These are phyloP conservation scores for Drosophila cognata DNA, from an alignment of 2,888 invertebrate species.

Conservation along the genomic window DNA sequence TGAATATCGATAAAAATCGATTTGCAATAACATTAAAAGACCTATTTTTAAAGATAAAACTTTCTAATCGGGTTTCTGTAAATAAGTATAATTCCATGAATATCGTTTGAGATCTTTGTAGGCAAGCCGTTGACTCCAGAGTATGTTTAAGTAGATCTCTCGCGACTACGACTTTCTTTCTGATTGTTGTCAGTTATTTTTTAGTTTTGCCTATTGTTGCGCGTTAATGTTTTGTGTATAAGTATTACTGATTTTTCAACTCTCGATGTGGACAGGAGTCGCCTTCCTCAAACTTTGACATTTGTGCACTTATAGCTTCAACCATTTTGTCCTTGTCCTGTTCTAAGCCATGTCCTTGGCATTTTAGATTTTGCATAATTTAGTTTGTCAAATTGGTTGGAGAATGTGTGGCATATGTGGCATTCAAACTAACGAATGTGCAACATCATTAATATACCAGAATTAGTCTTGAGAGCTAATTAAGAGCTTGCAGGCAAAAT, in stretches of 20 bases:
- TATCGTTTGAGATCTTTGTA: background rate
- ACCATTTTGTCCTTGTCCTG: constrained; percentile 16
- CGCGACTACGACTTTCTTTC: background rate
- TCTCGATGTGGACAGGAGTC: background rate
- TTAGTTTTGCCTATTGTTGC: background rate
- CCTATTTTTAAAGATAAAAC: accelerated
- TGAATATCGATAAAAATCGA: background rate
- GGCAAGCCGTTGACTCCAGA: background rate
- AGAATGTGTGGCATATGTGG: background rate
- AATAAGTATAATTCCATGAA: background rate
- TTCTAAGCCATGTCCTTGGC: constrained; percentile 53
- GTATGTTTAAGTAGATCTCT: background rate
- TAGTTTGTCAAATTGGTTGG: background rate
- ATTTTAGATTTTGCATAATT: constrained; percentile 38
- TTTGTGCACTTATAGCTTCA: constrained; percentile 54
- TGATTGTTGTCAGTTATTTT: constrained; percentile 1
- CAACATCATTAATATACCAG: background rate
- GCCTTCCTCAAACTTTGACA: constrained; percentile 54
- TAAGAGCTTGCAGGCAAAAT: background rate
- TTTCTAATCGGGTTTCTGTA: background rate
- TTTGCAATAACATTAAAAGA: background rate
- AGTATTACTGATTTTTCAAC: constrained; percentile 3
- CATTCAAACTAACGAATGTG: background rate
- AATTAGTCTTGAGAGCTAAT: background rate
- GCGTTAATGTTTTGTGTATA: constrained; percentile 24